A percentile compares a stretch with the other conserved stretches of the same genome.
phyloP scores from a whole-genome alignment of 1,140 invertebrate genomes.

The Pseudomyrmex concolor region DNA sequence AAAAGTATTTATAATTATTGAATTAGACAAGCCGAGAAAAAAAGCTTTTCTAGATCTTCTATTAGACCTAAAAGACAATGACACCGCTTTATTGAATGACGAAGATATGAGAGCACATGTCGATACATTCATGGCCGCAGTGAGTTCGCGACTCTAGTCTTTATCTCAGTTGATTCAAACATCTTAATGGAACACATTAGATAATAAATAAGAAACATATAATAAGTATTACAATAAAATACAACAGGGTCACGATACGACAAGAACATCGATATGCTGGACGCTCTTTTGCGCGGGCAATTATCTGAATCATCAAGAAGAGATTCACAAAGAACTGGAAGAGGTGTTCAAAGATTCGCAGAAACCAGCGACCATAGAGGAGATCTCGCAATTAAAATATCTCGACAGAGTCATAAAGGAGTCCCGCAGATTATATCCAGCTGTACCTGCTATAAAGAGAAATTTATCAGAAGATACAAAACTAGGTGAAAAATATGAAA shows the following conservation, averaged over 20 bases:
- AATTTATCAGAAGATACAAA: slow-evolving; percentile 80
- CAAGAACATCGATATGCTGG: slow-evolving; percentile 86
- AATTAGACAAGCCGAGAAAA: slow-evolving; percentile 78
- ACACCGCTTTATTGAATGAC: slow-evolving; percentile 86
- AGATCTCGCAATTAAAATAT: slow-evolving; percentile 86
- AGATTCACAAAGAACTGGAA: slow-evolving; percentile 87
- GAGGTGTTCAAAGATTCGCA: slow-evolving; percentile 84
- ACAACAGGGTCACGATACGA: slow-evolving; percentile 87
- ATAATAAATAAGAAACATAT: too few species aligned
- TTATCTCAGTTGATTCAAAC: neutral
- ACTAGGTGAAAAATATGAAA: slow-evolving; percentile 72
- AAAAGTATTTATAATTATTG: neutral
- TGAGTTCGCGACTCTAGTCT: neutral
- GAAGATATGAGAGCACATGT: slow-evolving; percentile 90
- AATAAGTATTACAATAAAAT: neutral
- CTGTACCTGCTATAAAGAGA: slow-evolving; percentile 87
- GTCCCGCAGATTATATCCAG: slow-evolving; percentile 87
- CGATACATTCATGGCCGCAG: slow-evolving; percentile 92
- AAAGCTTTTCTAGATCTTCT: slow-evolving; percentile 90
- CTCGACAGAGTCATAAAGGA: slow-evolving; percentile 89
- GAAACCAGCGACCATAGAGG: slow-evolving; percentile 80
- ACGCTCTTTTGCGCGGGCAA: slow-evolving; percentile 85
- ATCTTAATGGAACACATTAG: too few species aligned
- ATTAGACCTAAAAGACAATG: slow-evolving; percentile 86
- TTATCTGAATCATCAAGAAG: slow-evolving; percentile 87